phyloP scores from a whole-genome alignment of 2,797 vertebrate species.

The Rhinophrynus dorsalis region DNA sequence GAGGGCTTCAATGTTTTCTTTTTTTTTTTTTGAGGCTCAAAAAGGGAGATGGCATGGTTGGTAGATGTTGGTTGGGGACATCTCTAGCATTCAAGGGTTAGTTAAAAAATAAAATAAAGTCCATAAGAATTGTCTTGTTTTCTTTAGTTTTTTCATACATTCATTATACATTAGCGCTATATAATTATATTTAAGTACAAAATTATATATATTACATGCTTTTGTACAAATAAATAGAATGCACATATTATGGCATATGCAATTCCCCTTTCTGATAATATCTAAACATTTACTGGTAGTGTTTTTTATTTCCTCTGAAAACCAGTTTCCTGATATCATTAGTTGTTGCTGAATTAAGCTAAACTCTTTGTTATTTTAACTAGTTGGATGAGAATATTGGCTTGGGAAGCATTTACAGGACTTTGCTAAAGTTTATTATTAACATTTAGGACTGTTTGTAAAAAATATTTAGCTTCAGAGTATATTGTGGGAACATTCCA shows the following conservation, averaged over 20 bases:
- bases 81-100: no score
- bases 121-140: no score
- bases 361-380: constrained; percentile 32
- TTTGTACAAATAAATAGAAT: neutral
- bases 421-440: constrained; percentile 13
- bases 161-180: no score
- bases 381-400: constrained; percentile 25
- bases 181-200: neutral
- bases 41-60: no score
- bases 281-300: neutral
- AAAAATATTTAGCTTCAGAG: constrained; percentile 21
- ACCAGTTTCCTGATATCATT: constrained; percentile 10
- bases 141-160: no score
- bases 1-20: no score
- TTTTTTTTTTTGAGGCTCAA: no score
- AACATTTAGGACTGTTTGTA: constrained; percentile 25
- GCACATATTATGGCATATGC: constrained; percentile 3
- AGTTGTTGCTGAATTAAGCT: constrained; percentile 21
- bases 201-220: neutral
- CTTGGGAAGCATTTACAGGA: constrained; percentile 14
- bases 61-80: no score
- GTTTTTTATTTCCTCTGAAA: constrained; percentile 4
- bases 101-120: no score
- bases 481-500: constrained; percentile 42
- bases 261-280: neutral